Evolutionary conservation across 1,140 invertebrate genomes (phyloP).

Genomic region (Charaxes varanes): DNA sequence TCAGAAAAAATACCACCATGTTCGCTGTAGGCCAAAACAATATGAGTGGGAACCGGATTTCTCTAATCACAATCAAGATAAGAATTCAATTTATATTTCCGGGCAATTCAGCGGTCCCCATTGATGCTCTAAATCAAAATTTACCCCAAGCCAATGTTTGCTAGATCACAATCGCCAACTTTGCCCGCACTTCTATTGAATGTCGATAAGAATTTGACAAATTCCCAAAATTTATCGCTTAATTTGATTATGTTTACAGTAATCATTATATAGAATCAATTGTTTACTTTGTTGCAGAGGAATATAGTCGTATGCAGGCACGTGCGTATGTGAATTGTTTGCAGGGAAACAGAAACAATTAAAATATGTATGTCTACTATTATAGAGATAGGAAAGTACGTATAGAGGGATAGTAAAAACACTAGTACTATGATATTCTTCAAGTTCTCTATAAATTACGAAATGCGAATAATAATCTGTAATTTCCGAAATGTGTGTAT

Average conservation of each 20-base stretch:
- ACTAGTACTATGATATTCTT: too few species aligned
- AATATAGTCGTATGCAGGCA: too few species aligned
- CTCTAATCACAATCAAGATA: slow-evolving; percentile 52
- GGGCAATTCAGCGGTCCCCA: slow-evolving; percentile 38
- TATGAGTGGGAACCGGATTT: slow-evolving; percentile 18
- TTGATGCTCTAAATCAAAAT: slow-evolving; percentile 53
- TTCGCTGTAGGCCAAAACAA: slow-evolving; percentile 12
- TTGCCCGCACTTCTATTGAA: slow-evolving; percentile 50
- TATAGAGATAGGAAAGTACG: too few species aligned
- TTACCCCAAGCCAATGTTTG: slow-evolving; percentile 40
- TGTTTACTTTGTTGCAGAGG: neutral
- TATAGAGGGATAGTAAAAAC: too few species aligned
- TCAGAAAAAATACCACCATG: slow-evolving; percentile 5
- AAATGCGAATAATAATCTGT: too few species aligned
- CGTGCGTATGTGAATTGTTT: too few species aligned
- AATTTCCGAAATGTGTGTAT: neutral
- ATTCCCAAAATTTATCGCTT: slow-evolving; percentile 29
- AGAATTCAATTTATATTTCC: slow-evolving; percentile 69
- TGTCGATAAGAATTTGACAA: slow-evolving; percentile 49
- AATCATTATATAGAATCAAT: neutral
- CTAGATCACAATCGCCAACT: slow-evolving; percentile 41
- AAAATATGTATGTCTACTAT: too few species aligned
- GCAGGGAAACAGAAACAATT: too few species aligned
- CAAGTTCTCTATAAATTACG: too few species aligned
- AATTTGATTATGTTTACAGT: slow-evolving; percentile 14